Base-by-base conservation (phyloP, 1,140 invertebrate species). In the Heliconius congener region DNA sequence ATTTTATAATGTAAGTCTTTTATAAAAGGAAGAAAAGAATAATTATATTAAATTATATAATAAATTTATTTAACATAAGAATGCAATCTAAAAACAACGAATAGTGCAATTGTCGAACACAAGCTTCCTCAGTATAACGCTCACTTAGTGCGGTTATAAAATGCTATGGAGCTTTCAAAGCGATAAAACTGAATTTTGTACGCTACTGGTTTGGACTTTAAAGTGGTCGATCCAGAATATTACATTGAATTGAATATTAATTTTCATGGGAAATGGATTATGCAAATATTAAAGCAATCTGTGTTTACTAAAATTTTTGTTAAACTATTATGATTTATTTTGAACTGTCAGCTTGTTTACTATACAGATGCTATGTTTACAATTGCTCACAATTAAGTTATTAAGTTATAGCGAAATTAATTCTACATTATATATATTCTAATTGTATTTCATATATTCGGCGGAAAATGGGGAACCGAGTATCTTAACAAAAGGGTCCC, bases 151-250 rank as follows among this genome's bases (percentile, higher is more conserved):
- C 34, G 71, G 37, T 72, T 72, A 72, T 72, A 39, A 72, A 72
- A 72, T 72, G 71, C 71, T 72, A 72, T 72, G 19, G 71, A 72
- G 71, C 71, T 72, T 72, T 72, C 9, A 72, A 39, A 72, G 71
- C 71, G 71, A 37, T 39, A 72, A 72, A 72, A 72, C n/a, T 72
- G 71, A 72, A 72, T 39, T 72, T 72, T 30, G n/a, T 37, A 9
- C 71, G 71, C 37, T 39, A 37, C 18, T 39, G 9, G 19, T 39
- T 39, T 37, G 71, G 23, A n/a, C 34, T 72, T 72, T 42, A 72
- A 42, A 72, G 37, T 72, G n/a, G 71, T 72, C 37, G 60, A 66
- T 72, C 5, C 71, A 72, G 37, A 37, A 72, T 72, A 72, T 72
- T 72, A 72, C 34, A 37, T 72, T 37, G 71, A 72, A 72, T 72